Evolutionary conservation across 37 sponge, comb jelly and placozoan genomes (phyloP).

Genomic region (Petrosia ficiformis): DNA sequence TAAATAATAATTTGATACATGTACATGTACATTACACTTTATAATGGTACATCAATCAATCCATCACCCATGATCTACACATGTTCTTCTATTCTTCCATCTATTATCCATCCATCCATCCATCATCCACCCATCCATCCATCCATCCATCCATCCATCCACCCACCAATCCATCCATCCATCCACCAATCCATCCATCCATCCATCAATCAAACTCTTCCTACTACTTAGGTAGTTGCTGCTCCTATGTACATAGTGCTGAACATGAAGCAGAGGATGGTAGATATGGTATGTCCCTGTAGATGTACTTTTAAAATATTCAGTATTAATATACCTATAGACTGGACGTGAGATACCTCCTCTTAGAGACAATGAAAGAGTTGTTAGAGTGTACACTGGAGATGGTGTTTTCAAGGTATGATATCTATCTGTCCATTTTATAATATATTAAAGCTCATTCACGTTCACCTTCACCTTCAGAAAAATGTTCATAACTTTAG

Average conservation of each 20-base stretch:
- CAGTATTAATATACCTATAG: conserved; percentile 1
- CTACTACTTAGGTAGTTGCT: conserved; percentile 23
- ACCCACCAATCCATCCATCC: too few species aligned
- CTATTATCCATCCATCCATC: too few species aligned
- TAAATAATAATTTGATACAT: conserved; percentile 7
- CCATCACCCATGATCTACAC: too few species aligned
- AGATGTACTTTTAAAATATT: background rate
- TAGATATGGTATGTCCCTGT: conserved; percentile 45
- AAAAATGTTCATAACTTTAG: too few species aligned
- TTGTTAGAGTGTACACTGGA: conserved; percentile 38
- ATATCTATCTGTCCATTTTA: background rate
- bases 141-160: too few species aligned
- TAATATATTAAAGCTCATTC: background rate
- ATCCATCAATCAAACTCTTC: too few species aligned
- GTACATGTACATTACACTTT: background rate
- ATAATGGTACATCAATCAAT: background rate
- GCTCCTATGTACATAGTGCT: conserved; percentile 48
- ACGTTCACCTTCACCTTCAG: too few species aligned
- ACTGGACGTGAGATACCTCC: conserved; percentile 63
- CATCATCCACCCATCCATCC: too few species aligned
- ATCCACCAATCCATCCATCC: too few species aligned
- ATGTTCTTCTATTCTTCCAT: too few species aligned
- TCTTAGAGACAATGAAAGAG: conserved; percentile 33
- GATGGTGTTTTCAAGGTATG: conserved; percentile 55
- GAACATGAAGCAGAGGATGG: conserved; percentile 55